These are phyloP conservation scores for Serripes groenlandicus DNA, from an alignment of 2,888 invertebrate species.

Conservation along the genomic window DNA sequence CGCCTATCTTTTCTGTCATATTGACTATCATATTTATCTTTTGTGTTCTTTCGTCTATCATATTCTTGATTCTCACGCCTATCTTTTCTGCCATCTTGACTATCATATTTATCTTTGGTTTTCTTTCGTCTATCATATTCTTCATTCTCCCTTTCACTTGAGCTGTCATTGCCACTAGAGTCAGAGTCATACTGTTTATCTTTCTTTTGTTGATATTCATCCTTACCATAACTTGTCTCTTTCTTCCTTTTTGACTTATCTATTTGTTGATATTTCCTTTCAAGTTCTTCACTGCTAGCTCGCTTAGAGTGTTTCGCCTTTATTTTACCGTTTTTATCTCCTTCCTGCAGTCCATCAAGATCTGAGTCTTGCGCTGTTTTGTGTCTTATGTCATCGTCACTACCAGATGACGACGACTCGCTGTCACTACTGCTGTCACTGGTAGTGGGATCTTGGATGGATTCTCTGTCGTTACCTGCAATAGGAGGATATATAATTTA, in stretches of 20 bases:
- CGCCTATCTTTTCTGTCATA: not conserved
- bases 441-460: slow-evolving; percentile 28
- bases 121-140: slow-evolving; percentile 3
- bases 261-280: slow-evolving; percentile 48
- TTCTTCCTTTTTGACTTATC: slow-evolving; percentile 43
- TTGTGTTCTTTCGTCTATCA: not conserved
- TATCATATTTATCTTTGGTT: not conserved
- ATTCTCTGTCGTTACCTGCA: too few species aligned
- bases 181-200: slow-evolving; percentile 1
- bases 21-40: slow-evolving; percentile 11
- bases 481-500: too few species aligned
- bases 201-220: slow-evolving; percentile 16
- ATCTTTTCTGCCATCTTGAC: slow-evolving; percentile 3
- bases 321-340: not conserved
- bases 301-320: slow-evolving; percentile 11
- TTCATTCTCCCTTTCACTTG: slow-evolving; percentile 12
- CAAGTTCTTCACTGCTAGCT: slow-evolving; percentile 55
- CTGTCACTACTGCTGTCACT: slow-evolving; percentile 46
- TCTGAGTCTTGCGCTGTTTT: slow-evolving; percentile 4
- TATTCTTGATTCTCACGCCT: not conserved
- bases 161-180: slow-evolving; percentile 9
- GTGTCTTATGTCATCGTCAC: slow-evolving; percentile 25
- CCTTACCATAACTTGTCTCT: slow-evolving; percentile 14
- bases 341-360: not conserved
- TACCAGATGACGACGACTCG: slow-evolving; percentile 42